Evolutionary conservation across 2,797 vertebrate genomes (phyloP).

Genomic region (Chromobotia macracanthus): DNA sequence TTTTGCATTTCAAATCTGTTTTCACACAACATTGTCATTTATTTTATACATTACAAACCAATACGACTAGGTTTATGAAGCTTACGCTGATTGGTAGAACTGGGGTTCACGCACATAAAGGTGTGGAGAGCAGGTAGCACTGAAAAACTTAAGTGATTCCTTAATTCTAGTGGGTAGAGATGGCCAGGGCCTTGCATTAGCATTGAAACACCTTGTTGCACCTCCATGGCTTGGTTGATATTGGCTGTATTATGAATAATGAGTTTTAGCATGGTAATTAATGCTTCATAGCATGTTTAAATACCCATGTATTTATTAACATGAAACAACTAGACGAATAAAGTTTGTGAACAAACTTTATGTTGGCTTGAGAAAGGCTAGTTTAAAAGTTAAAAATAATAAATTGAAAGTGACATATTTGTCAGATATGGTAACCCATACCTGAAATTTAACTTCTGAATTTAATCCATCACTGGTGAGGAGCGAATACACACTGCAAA

Average conservation of each 20-base stretch:
- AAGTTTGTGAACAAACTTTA: too few species aligned
- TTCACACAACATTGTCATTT: neutral
- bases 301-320: too few species aligned
- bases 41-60: neutral
- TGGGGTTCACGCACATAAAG: slow-evolving; percentile 69
- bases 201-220: slow-evolving; percentile 61
- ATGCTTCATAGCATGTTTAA: neutral
- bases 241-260: slow-evolving; percentile 42
- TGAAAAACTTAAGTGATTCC: slow-evolving; percentile 66
- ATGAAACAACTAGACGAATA: too few species aligned
- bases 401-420: too few species aligned
- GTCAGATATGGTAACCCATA: too few species aligned
- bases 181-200: slow-evolving; percentile 64
- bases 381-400: too few species aligned
- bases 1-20: neutral
- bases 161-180: slow-evolving; percentile 64
- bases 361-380: too few species aligned
- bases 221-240: slow-evolving; percentile 64
- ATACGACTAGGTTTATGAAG: neutral
- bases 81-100: slow-evolving; percentile 78
- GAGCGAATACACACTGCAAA: too few species aligned
- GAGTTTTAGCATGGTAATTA: neutral
- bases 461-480: too few species aligned
- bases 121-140: slow-evolving; percentile 65
- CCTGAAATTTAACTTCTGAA: too few species aligned